Evolutionary conservation across 1,140 invertebrate species (phyloP).

Genomic region (Lepidurus couesii): DNA sequence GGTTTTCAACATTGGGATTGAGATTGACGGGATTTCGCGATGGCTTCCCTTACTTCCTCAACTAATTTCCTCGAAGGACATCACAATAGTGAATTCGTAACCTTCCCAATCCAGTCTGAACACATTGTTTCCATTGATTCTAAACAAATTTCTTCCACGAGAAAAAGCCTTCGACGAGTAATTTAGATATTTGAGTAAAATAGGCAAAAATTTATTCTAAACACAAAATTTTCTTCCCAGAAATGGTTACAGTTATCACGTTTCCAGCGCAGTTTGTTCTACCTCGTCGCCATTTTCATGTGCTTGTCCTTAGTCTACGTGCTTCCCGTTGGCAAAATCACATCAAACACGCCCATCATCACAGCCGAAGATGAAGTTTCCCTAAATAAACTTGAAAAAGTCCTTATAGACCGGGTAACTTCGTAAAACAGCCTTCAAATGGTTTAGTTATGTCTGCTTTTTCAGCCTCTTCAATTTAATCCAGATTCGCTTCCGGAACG

Average conservation of each 20-base stretch:
- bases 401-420: not conserved
- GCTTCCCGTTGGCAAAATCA: slow-evolving; percentile 41
- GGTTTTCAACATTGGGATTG: not conserved
- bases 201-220: not conserved
- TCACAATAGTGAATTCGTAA: slow-evolving; percentile 25
- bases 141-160: not conserved
- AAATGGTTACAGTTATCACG: slow-evolving; percentile 78
- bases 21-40: not conserved
- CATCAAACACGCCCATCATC: not conserved
- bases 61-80: not conserved
- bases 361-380: not conserved
- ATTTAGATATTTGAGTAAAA: slow-evolving; percentile 34
- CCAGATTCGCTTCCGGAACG: slow-evolving; percentile 15
- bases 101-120: slow-evolving; percentile 26
- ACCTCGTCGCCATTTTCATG: slow-evolving; percentile 53
- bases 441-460: not conserved
- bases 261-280: slow-evolving; percentile 66
- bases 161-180: slow-evolving; percentile 48
- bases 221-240: slow-evolving; percentile 48
- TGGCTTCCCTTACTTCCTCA: not conserved
- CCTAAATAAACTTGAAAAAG: not conserved
- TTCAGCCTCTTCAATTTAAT: not conserved
- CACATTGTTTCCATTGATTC: slow-evolving; percentile 20
- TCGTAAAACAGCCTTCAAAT: not conserved
- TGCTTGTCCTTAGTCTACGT: slow-evolving; percentile 54